Conservation (phyloP, 2,797 vertebrate species). For the Lacerta bilineata region DNA sequence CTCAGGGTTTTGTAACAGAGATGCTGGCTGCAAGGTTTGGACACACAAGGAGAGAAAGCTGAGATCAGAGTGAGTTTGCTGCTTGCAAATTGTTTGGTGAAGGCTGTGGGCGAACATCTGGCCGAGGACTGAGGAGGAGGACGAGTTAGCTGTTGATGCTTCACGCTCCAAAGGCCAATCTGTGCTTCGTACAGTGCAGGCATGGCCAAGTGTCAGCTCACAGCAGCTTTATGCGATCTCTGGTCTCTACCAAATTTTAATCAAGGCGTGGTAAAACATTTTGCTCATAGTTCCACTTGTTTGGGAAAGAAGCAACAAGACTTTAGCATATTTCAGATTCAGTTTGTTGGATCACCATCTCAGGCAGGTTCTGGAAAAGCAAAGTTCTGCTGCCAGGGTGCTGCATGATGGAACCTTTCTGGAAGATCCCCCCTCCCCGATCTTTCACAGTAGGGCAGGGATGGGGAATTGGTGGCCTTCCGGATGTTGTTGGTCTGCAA, state of each 20-base stretch:
- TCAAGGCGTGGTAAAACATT: neutral
- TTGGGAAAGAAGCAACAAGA: neutral
- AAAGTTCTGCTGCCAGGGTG: neutral
- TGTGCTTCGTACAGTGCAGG: neutral
- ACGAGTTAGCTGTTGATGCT: constrained; percentile 14
- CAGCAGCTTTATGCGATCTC: neutral
- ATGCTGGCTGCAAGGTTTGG: constrained; percentile 33
- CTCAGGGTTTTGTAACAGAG: constrained; percentile 32
- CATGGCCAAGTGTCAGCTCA: neutral
- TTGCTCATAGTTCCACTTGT: neutral
- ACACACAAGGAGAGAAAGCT: constrained; percentile 48
- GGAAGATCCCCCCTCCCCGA: neutral
- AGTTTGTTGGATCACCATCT: neutral
- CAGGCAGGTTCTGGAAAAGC: neutral
- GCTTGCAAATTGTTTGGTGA: constrained; percentile 39
- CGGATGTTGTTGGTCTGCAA: neutral
- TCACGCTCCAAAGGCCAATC: neutral
- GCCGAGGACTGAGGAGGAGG: neutral
- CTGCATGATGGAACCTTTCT: neutral
- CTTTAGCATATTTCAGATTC: neutral
- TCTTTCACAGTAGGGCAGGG: neutral
- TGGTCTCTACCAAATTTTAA: neutral
- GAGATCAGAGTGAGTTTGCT: constrained; percentile 42
- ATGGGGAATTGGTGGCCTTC: neutral
- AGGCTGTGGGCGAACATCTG: constrained; percentile 40